phyloP scores from a whole-genome alignment of 2,113 vertebrate genomes.

The Trogon melanurus region DNA sequence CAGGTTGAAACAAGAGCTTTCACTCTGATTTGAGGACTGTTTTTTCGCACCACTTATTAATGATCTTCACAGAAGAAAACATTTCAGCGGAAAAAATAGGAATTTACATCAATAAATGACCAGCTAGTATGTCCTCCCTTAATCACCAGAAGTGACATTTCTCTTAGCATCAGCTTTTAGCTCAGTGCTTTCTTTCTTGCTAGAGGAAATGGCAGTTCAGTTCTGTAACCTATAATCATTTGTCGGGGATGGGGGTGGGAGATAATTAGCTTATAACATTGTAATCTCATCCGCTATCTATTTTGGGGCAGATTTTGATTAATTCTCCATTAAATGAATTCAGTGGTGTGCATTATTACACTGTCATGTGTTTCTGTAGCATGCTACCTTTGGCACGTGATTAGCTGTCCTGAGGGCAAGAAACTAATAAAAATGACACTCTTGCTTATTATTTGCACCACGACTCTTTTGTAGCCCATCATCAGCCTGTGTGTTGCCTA shows the following conservation, averaged over 20 bases:
- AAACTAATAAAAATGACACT: conserved; percentile 57
- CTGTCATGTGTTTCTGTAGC: background rate
- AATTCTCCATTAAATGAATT: conserved; percentile 54
- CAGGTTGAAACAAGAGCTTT: background rate
- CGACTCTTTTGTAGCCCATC: conserved; percentile 30
- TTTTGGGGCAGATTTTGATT: conserved; percentile 55
- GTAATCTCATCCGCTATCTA: conserved; percentile 5
- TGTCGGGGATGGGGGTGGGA: background rate
- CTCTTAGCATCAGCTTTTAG: background rate
- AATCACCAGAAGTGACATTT: background rate
- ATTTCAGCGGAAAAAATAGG: background rate
- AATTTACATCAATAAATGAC: background rate
- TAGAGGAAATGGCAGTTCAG: background rate
- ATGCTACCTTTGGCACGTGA: conserved; percentile 41
- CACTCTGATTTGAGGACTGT: background rate
- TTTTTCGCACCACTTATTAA: background rate
- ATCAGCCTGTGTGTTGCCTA: background rate
- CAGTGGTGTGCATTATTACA: conserved; percentile 8
- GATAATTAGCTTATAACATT: background rate
- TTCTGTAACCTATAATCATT: background rate
- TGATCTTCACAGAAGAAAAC: background rate
- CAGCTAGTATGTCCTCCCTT: background rate
- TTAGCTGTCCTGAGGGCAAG: conserved; percentile 61
- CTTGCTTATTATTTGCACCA: conserved; percentile 52
- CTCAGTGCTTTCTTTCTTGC: background rate